A percentile compares a stretch with the other conserved stretches of the same genome.
Evolutionary conservation across 2,797 vertebrate species (phyloP).

Genomic region (Leuciscus waleckii): DNA sequence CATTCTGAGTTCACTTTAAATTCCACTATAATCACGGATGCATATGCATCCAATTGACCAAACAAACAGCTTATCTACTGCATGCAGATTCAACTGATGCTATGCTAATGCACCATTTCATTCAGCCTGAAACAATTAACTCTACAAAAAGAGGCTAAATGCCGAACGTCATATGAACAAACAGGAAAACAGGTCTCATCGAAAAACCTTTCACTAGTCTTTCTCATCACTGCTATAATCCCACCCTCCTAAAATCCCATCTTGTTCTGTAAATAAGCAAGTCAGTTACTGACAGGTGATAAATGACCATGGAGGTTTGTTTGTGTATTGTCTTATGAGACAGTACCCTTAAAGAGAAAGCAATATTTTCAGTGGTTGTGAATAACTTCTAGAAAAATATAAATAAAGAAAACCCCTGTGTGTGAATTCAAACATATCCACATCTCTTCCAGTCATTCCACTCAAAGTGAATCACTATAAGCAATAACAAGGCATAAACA

Average conservation of each 20-base stretch:
- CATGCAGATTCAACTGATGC: not conserved
- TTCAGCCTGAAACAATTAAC: slow-evolving; percentile 16
- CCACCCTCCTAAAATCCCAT: not conserved
- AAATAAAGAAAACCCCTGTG: not conserved
- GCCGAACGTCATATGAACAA: not conserved
- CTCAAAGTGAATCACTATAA: not conserved
- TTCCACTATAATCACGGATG: slow-evolving; percentile 33
- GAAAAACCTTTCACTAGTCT: not conserved
- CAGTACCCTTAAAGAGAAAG: not conserved
- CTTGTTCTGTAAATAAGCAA: not conserved
- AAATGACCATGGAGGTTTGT: not conserved
- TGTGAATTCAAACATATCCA: not conserved
- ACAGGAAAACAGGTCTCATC: not conserved
- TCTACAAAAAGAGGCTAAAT: not conserved
- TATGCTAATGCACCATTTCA: not conserved
- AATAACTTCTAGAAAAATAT: too few relatives aligned
- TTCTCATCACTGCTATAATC: not conserved
- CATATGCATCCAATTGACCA: slow-evolving; percentile 20
- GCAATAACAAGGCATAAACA: not conserved
- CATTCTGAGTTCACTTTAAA: slow-evolving; percentile 25
- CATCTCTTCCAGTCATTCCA: not conserved
- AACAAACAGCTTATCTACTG: slow-evolving; percentile 12
- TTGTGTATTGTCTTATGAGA: not conserved
- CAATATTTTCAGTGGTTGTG: not conserved
- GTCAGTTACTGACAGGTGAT: not conserved